Percentiles rank a stretch among this genome's conserved stretches.
These are phyloP conservation scores for Dolichallabes microphthalmus DNA, from an alignment of 2,113 vertebrate species.

Conservation along the genomic window DNA sequence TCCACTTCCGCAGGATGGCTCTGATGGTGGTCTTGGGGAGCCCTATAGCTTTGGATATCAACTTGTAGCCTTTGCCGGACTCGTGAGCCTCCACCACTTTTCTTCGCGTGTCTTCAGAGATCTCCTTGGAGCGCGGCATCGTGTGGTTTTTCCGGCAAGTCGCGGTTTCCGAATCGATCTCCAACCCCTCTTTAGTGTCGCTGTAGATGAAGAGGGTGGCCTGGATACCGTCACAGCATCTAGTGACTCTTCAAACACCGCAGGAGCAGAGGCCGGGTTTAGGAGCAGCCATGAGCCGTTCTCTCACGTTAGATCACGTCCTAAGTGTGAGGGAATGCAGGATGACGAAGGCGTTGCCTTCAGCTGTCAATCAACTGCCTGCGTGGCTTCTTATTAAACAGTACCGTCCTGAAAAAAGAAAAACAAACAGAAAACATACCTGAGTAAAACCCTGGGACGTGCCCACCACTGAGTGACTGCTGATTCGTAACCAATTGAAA, in stretches of 20 bases:
- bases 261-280: not conserved
- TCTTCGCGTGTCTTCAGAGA: constrained; percentile 27
- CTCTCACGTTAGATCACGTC: not conserved
- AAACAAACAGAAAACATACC: not conserved
- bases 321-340: not conserved
- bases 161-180: too few species aligned
- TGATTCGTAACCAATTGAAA: not conserved
- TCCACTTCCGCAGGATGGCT: constrained; percentile 38
- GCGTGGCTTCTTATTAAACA: not conserved
- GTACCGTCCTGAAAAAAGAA: not conserved
- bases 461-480: not conserved
- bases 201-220: not conserved
- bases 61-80: constrained; percentile 42
- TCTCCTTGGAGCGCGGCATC: constrained; percentile 44
- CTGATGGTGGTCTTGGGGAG: constrained; percentile 34
- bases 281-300: not conserved
- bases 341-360: not conserved
- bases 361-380: not conserved
- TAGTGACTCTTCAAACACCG: not conserved
- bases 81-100: constrained; percentile 36
- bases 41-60: constrained; percentile 37
- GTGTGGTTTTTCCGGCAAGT: too few species aligned
- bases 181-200: not conserved
- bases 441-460: not conserved
- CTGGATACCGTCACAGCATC: not conserved